Percentiles rank a stretch among this genome's conserved stretches.
Evolutionary conservation across 2,797 vertebrate genomes (phyloP).

Genomic region (Lophotriccus pileatus): DNA sequence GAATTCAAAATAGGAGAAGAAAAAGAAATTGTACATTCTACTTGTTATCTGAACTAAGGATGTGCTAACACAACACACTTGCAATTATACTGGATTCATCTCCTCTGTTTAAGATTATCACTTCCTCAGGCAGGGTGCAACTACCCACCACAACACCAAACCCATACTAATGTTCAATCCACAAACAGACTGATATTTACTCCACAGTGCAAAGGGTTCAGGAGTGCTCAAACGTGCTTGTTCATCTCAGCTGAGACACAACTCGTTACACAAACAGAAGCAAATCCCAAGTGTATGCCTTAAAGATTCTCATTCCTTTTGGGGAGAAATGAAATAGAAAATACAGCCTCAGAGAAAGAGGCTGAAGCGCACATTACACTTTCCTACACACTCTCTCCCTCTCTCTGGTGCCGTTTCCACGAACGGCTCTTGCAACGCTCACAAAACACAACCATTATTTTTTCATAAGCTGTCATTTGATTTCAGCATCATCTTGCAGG

Average conservation of each 20-base stretch:
- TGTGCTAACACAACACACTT: background rate
- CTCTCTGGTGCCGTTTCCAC: background rate
- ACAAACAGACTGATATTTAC: background rate
- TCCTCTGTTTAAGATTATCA: background rate
- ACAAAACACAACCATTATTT: background rate
- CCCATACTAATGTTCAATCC: background rate
- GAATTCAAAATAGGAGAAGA: background rate
- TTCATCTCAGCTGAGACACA: background rate
- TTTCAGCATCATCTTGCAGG: background rate
- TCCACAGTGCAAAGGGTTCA: background rate
- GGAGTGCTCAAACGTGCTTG: background rate
- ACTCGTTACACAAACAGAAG: background rate
- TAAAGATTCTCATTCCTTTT: background rate
- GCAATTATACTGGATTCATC: background rate
- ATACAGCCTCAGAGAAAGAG: background rate
- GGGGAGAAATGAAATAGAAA: background rate
- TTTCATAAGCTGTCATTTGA: background rate
- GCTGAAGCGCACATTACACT: background rate
- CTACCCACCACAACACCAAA: background rate
- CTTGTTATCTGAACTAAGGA: background rate
- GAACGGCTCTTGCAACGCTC: background rate
- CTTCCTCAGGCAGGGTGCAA: background rate
- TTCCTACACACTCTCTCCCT: background rate
- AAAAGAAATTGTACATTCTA: background rate
- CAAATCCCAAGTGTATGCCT: background rate